Evolutionary conservation across 2,888 invertebrate genomes (phyloP).

Genomic region (Polylopha cassiicola): DNA sequence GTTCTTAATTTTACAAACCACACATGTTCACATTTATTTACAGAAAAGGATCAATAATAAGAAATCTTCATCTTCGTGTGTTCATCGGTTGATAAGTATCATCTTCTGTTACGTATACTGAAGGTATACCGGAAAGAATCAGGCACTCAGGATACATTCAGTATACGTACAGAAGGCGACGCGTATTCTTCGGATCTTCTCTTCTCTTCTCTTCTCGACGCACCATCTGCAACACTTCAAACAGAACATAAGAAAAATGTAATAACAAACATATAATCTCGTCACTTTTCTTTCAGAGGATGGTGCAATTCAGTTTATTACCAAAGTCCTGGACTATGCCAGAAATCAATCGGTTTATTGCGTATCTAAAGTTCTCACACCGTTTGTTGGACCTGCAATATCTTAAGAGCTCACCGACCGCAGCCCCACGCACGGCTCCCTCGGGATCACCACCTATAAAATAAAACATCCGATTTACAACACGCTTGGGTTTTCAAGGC

Average conservation of each 20-base stretch:
- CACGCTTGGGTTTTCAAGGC: constrained; percentile 62
- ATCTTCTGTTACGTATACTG: constrained; percentile 99
- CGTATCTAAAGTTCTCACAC: constrained; percentile 49
- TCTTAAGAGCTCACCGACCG: constrained; percentile 63
- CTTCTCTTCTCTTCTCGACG: constrained; percentile 38
- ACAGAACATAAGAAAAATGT: constrained; percentile 8
- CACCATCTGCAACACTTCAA: constrained; percentile 38
- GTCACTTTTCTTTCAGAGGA: no score
- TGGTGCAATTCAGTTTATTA: no score
- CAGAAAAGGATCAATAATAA: constrained; percentile 20
- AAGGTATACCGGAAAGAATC: constrained; percentile 98
- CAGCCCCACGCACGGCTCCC: constrained; percentile 48
- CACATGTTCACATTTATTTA: no score
- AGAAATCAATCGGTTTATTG: constrained; percentile 28
- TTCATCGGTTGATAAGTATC: constrained; percentile 83
- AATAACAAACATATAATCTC: no score
- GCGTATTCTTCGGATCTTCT: constrained; percentile 65
- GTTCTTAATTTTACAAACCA: no score
- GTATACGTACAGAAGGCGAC: constrained; percentile 99
- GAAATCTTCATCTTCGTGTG: constrained; percentile 28
- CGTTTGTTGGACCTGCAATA: constrained; percentile 50
- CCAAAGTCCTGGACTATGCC: background rate
- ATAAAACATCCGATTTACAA: constrained; percentile 75
- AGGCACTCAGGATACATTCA: constrained; percentile 99
- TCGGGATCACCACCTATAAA: constrained; percentile 69